phyloP scores from a whole-genome alignment of 2,888 invertebrate genomes.

The Parnassius orleans region DNA sequence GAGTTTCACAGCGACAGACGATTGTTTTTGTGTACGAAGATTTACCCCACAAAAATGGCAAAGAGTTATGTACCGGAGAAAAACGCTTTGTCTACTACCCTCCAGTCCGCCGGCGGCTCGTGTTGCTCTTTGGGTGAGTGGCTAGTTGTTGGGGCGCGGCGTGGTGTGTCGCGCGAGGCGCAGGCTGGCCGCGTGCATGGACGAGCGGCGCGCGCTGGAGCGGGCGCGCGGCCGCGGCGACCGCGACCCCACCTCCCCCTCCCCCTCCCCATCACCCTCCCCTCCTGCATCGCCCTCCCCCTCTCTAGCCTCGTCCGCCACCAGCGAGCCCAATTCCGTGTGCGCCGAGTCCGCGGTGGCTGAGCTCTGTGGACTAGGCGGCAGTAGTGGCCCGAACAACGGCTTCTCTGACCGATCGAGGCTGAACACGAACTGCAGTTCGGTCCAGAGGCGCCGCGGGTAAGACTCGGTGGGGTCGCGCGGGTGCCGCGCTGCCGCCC shows the following conservation, averaged over 20 bases:
- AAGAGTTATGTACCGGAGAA: no score
- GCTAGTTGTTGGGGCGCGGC: slow-evolving; percentile 19
- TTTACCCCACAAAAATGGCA: no score
- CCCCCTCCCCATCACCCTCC: slow-evolving; percentile 21
- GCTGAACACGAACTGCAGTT: slow-evolving; percentile 67
- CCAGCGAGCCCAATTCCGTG: slow-evolving; percentile 8
- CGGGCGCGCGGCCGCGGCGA: slow-evolving; percentile 29
- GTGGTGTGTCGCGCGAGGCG: slow-evolving; percentile 58
- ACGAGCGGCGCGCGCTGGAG: slow-evolving; percentile 51
- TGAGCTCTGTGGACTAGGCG: slow-evolving; percentile 29
- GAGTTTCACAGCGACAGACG: no score
- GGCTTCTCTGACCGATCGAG: slow-evolving; percentile 65
- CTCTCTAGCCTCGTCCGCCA: slow-evolving; percentile 13
- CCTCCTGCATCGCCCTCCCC: slow-evolving; percentile 23
- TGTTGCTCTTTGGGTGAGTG: no score
- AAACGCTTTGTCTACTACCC: no score
- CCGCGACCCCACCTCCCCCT: slow-evolving; percentile 21
- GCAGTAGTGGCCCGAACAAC: slow-evolving; percentile 44
- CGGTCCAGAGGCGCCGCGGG: slow-evolving; percentile 49
- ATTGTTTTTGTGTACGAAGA: no score
- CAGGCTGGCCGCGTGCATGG: slow-evolving; percentile 65
- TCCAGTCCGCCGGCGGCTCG: not conserved
- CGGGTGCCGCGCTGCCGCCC: slow-evolving; percentile 49
- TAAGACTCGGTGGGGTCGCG: slow-evolving; percentile 44
- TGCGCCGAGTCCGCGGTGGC: slow-evolving; percentile 15